Percentiles rank a stretch among this genome's conserved stretches.
These are phyloP conservation scores for Lepus timidus DNA, from an alignment of 2,113 vertebrate species.

Conservation along the genomic window DNA sequence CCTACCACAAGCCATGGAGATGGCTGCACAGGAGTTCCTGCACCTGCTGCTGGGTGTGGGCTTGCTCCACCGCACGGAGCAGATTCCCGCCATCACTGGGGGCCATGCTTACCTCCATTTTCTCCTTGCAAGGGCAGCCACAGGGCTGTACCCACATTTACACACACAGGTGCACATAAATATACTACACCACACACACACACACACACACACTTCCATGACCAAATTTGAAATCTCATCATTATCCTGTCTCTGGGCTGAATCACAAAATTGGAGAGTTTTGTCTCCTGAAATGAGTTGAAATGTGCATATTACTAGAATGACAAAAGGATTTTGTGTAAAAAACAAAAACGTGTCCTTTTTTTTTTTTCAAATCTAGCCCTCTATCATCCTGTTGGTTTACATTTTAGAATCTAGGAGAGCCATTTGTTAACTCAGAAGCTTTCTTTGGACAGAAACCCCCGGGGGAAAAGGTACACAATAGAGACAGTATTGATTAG, in stretches of 20 bases:
- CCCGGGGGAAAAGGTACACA: accelerated
- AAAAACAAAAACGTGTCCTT: no score
- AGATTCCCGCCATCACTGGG: neutral
- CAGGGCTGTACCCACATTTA: no score
- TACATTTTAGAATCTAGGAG: neutral
- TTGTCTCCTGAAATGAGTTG: neutral
- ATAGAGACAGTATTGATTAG: neutral
- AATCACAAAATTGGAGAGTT: neutral
- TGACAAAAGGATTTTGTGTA: no score
- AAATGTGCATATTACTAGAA: neutral
- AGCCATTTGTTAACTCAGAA: neutral
- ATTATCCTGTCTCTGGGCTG: neutral
- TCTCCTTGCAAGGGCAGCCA: neutral
- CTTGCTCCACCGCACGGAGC: neutral
- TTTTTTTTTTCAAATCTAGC: neutral
- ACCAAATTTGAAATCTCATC: neutral
- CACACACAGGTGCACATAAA: neutral
- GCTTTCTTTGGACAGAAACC: neutral
- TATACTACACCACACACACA: no score
- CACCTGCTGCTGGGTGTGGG: neutral
- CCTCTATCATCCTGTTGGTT: neutral
- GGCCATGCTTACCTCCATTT: no score
- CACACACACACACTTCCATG: neutral
- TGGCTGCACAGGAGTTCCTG: accelerated
- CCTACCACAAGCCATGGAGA: accelerated